Evolutionary conservation across 2,888 invertebrate species (phyloP), one percentile per base, ranked within the genome.

Genomic region (Baccha elongata): DNA sequence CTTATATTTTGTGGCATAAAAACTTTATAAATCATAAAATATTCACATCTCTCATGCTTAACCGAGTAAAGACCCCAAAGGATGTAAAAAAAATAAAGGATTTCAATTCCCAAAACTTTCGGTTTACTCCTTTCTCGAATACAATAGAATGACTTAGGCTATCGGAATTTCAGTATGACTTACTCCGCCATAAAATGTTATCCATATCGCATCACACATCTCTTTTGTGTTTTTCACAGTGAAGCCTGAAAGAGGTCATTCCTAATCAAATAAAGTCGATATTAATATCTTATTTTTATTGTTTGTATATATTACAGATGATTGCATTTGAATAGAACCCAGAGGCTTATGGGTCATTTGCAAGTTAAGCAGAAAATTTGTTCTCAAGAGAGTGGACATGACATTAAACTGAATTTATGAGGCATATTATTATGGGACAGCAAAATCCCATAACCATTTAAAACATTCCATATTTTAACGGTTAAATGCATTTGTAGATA

Each of bases 21-120:
- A 65, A 58, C 71, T 71, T 62, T 62, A 68, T 50, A 42, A 42
- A 37, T 65, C 76, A 71, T 81, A 65, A 76, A 76, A 81, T 76
- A 81, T 81, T 81, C 65, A 81, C 71, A 67, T 48, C 32, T 60
- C 44, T 53, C 15, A 44, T 42, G 46, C 37, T 65, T 44, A 48
- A 15, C 23, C 26, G 26, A 50, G 40, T 29, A 42, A 21, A 53
- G 21, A 50, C 46, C 46, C n/a, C 7, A 35, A 52, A 48, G 29
- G 10, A 17, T 48, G 29, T 62, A 35, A 35, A 58, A 15, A 62
- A 8, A 6, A 46, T n/a, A 29, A 71, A 71, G 44, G 64, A 71
- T 69, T 58, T 50, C 68, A 74, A 74, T 74, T 69, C 74, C 37
- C 74, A 74, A 46, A 48, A 52, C 26, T 58, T 29, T 69, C 60